Conservation (phyloP, 2,888 invertebrate genomes). For the Salpingus planirostris region DNA sequence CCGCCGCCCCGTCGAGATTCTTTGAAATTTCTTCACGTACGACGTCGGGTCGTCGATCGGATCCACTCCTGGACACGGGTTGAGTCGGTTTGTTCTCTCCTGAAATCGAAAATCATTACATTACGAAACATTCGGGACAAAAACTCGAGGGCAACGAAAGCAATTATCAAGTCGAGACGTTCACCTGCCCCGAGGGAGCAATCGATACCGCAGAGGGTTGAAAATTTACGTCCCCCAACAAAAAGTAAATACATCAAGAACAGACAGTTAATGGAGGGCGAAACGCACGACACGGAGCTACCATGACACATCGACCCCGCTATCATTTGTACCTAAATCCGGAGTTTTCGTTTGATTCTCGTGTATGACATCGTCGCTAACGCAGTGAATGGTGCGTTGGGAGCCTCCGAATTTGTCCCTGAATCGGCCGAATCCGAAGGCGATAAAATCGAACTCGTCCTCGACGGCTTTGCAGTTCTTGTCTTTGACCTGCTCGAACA, state of each 20-base stretch:
- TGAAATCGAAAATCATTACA: no score
- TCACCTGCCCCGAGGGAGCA: no score
- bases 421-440: conserved; percentile 33
- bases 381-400: conserved; percentile 6
- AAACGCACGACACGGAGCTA: no score
- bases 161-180: no score
- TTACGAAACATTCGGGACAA: no score
- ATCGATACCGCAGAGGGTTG: no score
- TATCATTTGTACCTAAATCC: conserved; percentile 9
- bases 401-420: conserved; percentile 24
- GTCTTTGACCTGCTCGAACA: conserved; percentile 31
- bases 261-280: no score
- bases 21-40: conserved; percentile 33
- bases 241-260: no score
- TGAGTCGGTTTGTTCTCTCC: conserved; percentile 38
- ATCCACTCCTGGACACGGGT: conserved; percentile 39
- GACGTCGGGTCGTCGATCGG: conserved; percentile 39
- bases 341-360: no score
- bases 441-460: conserved; percentile 40
- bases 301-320: no score
- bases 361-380: conserved; percentile 1
- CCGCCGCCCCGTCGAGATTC: conserved; percentile 23
- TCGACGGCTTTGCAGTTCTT: conserved; percentile 32
- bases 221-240: no score
- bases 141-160: no score